Evolutionary conservation across 2,888 invertebrate genomes (phyloP).

Genomic region (Andrena flavipes): DNA sequence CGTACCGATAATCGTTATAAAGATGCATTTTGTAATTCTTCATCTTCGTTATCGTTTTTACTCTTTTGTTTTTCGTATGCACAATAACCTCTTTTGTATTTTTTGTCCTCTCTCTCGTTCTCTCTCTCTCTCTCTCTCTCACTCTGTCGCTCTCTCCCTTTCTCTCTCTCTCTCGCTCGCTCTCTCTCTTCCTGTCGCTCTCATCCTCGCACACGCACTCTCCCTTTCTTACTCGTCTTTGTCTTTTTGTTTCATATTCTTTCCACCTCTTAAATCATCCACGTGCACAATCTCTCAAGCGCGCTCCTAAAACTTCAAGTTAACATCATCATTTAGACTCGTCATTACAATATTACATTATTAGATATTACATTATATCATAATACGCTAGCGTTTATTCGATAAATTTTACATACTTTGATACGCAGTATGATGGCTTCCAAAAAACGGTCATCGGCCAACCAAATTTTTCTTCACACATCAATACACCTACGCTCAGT

Average conservation of each 20-base stretch:
- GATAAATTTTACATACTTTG: conserved; percentile 85
- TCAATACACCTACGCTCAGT: conserved; percentile 85
- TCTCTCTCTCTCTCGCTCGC: neutral
- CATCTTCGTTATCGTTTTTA: conserved; percentile 20
- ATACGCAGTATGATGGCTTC: conserved; percentile 85
- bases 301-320: conserved; percentile 83
- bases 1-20: conserved; percentile 82
- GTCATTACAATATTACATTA: conserved; percentile 85
- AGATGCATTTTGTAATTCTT: conserved; percentile 79
- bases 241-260: conserved; percentile 74
- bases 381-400: conserved; percentile 85
- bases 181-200: conserved; percentile 51
- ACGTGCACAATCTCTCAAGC: conserved; percentile 81
- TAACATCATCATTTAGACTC: conserved; percentile 85
- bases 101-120: conserved; percentile 28
- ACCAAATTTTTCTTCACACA: conserved; percentile 85
- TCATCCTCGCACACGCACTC: conserved; percentile 80
- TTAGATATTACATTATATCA: conserved; percentile 84
- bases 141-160: neutral
- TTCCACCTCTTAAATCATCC: conserved; percentile 73
- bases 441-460: conserved; percentile 85
- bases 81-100: conserved; percentile 79
- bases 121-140: conserved; percentile 71
- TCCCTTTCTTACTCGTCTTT: conserved; percentile 73
- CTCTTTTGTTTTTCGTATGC: conserved; percentile 80